These are phyloP conservation scores for Tetranychus cinnabarinus DNA, from an alignment of 1,140 invertebrate genomes.

Conservation along the genomic window DNA sequence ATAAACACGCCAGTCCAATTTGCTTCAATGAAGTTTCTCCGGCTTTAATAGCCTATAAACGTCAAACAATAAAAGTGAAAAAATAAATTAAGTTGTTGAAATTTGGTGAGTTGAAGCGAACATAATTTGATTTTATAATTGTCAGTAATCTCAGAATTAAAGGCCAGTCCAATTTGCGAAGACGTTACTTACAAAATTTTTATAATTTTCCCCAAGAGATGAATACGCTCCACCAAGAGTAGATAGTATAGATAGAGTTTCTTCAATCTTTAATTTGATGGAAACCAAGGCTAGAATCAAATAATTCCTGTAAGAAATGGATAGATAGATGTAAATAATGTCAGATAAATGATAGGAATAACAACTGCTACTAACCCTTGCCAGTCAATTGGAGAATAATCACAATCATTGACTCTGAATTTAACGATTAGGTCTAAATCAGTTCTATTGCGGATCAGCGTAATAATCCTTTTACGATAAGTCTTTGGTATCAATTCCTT, in stretches of 20 bases:
- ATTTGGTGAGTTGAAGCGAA: too few relatives aligned
- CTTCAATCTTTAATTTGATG: neutral
- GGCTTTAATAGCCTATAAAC: constrained; percentile 47
- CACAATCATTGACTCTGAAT: too few relatives aligned
- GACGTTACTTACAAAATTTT: constrained; percentile 40
- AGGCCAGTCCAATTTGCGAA: too few relatives aligned
- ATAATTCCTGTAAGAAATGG: neutral
- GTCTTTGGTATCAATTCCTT: too few relatives aligned
- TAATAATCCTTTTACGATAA: too few relatives aligned
- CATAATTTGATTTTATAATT: too few relatives aligned
- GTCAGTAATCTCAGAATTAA: too few relatives aligned
- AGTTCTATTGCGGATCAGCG: too few relatives aligned
- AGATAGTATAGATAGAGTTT: constrained; percentile 30
- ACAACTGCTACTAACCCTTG: too few relatives aligned
- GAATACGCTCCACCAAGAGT: constrained; percentile 85
- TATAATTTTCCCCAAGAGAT: constrained; percentile 59
- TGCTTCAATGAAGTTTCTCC: constrained; percentile 62
- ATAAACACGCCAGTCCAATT: constrained; percentile 43
- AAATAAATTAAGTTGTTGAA: neutral
- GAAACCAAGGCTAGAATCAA: neutral
- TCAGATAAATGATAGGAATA: neutral
- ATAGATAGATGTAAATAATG: neutral
- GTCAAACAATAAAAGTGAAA: constrained; percentile 12
- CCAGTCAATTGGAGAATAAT: too few relatives aligned
- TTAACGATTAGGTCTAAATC: too few relatives aligned